Evolutionary conservation across 2,113 vertebrate genomes (phyloP), one percentile per base, ranked within the genome.

Genomic region (Ciconia maguari): DNA sequence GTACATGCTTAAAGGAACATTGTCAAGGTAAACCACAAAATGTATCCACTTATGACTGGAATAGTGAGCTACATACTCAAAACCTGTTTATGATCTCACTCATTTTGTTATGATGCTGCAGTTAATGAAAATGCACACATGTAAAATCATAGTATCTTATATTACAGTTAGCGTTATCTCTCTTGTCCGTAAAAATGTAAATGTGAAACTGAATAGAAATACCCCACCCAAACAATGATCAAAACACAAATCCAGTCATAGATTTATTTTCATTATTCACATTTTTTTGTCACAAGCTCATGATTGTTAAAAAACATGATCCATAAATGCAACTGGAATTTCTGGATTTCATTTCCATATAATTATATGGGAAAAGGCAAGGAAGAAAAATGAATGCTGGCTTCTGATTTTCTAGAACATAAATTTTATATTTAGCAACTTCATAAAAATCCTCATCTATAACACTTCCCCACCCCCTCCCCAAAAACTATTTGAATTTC

Each of bases 1-100:
- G 93, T 91, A 96, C 84, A 94, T 94, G 93, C 87, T 95, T 96
- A 95, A 95, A 94, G 96, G 94, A 93, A 88, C 84, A 96, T 4
- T 93, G 66, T 44, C 66, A 97, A 86, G 26, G 30, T 49, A 89
- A 94, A 62, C 7, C 46, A 92, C 44, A 76, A 72, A 87, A 86
- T 1, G 0, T 52, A 81, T 10, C 26, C 30, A 64, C 32, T 76
- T 49, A 46, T 20, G 46, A 88, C 10, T 64, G 30, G 17, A 72
- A 71, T 7, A 74, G 19, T 55, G 41, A 81, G 83, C 16, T 61
- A 7, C 21, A 74, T 46, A 36, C 10, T 64, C 42, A 74, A 57
- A 83, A 61, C 6, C 21, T 65, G 8, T 38, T 83, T 83, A 61
- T 58, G 25, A 38, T 38, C 27, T 68, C 77, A 52, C 34, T 80